phyloP scores from a whole-genome alignment of 2,797 vertebrate species.

The Crypturellus tataupa region DNA sequence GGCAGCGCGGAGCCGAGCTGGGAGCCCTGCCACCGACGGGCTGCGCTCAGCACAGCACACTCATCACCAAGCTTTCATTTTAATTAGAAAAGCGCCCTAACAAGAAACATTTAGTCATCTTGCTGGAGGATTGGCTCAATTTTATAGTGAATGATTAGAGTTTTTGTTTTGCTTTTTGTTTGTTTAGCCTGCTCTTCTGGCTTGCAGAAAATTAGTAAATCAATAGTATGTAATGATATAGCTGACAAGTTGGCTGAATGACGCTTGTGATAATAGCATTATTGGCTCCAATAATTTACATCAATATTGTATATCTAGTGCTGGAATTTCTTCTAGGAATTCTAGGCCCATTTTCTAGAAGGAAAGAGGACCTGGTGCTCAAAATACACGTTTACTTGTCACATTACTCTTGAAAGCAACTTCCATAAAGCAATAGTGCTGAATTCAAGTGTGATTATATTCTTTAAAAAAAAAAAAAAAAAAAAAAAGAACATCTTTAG shows the following conservation, averaged over 20 bases:
- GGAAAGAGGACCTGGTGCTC: neutral
- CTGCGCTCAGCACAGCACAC: neutral
- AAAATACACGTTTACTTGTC: neutral
- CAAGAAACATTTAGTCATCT: neutral
- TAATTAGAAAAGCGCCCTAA: conserved; percentile 22
- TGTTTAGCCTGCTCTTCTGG: neutral
- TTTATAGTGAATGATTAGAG: neutral
- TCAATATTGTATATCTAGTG: neutral
- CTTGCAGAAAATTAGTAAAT: neutral
- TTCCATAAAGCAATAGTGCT: neutral
- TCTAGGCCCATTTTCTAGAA: neutral
- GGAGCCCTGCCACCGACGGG: neutral
- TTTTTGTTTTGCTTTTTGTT: neutral
- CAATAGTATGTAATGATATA: neutral
- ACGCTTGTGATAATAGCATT: neutral
- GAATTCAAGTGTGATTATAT: neutral
- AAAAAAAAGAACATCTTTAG: neutral
- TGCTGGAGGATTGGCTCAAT: neutral
- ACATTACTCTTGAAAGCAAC: neutral
- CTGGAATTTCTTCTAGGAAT: neutral
- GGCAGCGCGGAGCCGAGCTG: neutral
- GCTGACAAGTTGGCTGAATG: neutral
- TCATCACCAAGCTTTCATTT: conserved; percentile 13
- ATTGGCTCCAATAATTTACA: neutral
- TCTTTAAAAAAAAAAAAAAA: neutral